A percentile compares a stretch with the other conserved stretches of the same genome.
Evolutionary conservation across 2,888 invertebrate genomes (phyloP).

Genomic region (Doris montereyensis): DNA sequence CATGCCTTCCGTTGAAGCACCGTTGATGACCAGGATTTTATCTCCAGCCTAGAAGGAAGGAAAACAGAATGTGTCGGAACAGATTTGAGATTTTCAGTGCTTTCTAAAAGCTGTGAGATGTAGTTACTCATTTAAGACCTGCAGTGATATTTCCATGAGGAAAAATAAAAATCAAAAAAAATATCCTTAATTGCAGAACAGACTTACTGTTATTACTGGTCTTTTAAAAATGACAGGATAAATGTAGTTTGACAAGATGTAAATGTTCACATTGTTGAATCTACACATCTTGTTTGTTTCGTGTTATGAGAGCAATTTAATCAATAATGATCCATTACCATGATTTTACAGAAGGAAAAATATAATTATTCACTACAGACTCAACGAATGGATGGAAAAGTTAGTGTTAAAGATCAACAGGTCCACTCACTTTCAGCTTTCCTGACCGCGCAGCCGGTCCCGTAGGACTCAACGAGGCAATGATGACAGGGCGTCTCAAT

Average conservation of each 20-base stretch:
- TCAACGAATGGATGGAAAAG: background rate
- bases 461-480: conserved; percentile 65
- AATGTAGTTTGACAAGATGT: too few species aligned
- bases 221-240: too few species aligned
- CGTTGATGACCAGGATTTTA: conserved; percentile 71
- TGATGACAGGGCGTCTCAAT: conserved; percentile 68
- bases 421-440: conserved; percentile 62
- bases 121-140: background rate
- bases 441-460: conserved; percentile 66
- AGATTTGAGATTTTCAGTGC: too few species aligned
- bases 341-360: background rate
- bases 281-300: too few species aligned
- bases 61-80: too few species aligned
- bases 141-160: background rate
- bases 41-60: conserved; percentile 63
- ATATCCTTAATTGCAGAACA: background rate
- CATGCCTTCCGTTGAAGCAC: conserved; percentile 69
- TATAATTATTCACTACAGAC: background rate
- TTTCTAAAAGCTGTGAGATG: too few species aligned
- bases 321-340: background rate
- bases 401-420: too few species aligned
- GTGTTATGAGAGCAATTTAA: too few species aligned
- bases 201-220: too few species aligned
- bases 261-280: too few species aligned
- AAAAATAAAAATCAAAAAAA: background rate